Evolutionary conservation across 2,797 vertebrate genomes (phyloP).

Genomic region (Scarus forsteni): DNA sequence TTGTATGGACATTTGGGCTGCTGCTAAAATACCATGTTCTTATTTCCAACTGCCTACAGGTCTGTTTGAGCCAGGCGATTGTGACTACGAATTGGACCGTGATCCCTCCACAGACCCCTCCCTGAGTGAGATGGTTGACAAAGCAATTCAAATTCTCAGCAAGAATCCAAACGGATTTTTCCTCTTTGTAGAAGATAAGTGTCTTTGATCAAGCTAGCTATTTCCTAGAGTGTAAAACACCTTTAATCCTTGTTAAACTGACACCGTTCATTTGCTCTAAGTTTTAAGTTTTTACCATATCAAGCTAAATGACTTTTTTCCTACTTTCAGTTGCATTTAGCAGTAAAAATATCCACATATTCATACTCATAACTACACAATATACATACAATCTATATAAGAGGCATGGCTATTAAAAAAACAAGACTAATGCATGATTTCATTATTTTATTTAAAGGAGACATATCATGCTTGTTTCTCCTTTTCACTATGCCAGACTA

Average conservation of each 20-base stretch:
- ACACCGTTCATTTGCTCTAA: no score
- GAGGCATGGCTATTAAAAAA: no score
- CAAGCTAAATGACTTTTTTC: no score
- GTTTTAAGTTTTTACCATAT: no score
- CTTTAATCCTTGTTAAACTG: background rate
- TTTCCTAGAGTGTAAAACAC: background rate
- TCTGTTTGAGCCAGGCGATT: conserved; percentile 87
- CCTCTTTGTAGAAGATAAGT: conserved; percentile 91
- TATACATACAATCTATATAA: no score
- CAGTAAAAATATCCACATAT: no score
- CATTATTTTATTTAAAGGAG: no score
- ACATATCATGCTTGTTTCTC: no score
- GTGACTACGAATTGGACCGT: conserved; percentile 82
- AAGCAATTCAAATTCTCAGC: conserved; percentile 85
- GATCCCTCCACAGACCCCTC: conserved; percentile 80
- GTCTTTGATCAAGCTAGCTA: background rate
- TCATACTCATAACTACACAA: no score
- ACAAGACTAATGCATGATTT: no score
- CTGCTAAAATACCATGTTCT: background rate
- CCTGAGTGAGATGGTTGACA: conserved; percentile 86
- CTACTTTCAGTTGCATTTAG: background rate
- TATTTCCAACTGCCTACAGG: conserved; percentile 61
- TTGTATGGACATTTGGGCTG: no score
- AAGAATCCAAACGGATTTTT: conserved; percentile 85
- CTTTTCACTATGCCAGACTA: no score